Base-by-base conservation (phyloP, 2,797 vertebrate species). In the Cyclopterus lumpus region DNA sequence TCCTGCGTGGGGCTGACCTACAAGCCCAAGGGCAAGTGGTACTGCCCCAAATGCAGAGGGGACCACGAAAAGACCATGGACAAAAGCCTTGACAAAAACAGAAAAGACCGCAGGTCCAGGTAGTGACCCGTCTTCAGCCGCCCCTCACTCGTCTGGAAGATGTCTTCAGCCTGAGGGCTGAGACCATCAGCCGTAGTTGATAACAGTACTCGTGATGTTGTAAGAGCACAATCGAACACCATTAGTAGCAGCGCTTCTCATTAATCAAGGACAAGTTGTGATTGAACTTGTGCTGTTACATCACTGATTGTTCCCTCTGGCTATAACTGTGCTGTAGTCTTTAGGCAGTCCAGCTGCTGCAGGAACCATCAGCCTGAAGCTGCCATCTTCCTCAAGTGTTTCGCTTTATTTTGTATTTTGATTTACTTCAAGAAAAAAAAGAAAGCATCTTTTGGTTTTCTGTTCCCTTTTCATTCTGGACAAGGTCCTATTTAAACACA, bases 51-150 rank as follows among this genome's bases (percentile, higher is more conserved):
- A 86, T 99, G 98, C 91, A 95, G 98, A 87, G 98, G 97, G 80
- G 98, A 99, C 95, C 99, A 93, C 71, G 98, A 99, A 95, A 99
- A 99, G 94, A 99, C 98, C 2, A 99, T 99, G 98, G 98, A 98
- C 96, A 99, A 96, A 95, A 97, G 95, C 92, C 94, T 97, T 82
- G 98, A 99, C 90, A 98, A 97, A 94, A 96, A 96, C 91, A 98
- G 97, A 95, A 99, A 99, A 82, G 98, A 99, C 81, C 96, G 97
- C 65, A 89, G 98, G 86, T 97, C 97, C 59, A 99, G 98, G 97
- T 99, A 99, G 97, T 97, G 92, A 91, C 57, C 24, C 6, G 9
- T 38, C 26, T 3, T 6, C 53, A 24, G 36, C 28, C 8, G 12
- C 58, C 40, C 62, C 40, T 28, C 18, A 1, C 18, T 44, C 28